Percentiles rank a stretch among this genome's conserved stretches.
Conservation (phyloP, 2,113 vertebrate genomes). For the Pyrgilauda ruficollis region DNA sequence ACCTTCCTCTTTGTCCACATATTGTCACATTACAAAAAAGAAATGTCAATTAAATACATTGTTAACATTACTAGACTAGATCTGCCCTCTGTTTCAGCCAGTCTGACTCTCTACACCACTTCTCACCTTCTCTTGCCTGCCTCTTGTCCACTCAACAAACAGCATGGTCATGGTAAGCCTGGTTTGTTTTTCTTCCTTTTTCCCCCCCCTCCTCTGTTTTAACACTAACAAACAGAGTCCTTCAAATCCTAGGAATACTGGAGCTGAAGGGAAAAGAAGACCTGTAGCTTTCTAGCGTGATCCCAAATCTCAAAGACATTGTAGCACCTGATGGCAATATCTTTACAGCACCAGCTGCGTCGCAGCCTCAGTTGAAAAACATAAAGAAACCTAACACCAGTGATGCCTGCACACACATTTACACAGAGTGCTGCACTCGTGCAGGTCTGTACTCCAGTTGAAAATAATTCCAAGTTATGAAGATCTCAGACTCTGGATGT, state of each 20-base stretch:
- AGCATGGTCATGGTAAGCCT: conserved; percentile 30
- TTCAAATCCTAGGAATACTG: conserved; percentile 74
- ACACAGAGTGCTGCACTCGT: conserved; percentile 60
- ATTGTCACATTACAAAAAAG: conserved; percentile 86
- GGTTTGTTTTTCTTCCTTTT: neutral
- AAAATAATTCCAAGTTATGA: conserved; percentile 76
- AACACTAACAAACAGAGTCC: conserved; percentile 63
- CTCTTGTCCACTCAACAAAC: conserved; percentile 46
- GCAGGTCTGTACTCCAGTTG: conserved; percentile 79
- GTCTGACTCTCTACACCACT: conserved; percentile 61
- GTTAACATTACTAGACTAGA: conserved; percentile 85
- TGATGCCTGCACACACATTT: conserved; percentile 67
- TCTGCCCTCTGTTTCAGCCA: conserved; percentile 73
- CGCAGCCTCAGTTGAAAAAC: conserved; percentile 77
- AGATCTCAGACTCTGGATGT: conserved; percentile 70
- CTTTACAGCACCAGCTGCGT: conserved; percentile 80
- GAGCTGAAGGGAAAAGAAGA: conserved; percentile 67
- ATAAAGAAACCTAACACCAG: conserved; percentile 67
- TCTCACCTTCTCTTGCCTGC: conserved; percentile 69
- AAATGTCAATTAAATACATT: conserved; percentile 88
- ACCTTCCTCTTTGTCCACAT: conserved; percentile 78
- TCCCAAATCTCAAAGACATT: conserved; percentile 68
- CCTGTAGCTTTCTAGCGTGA: conserved; percentile 68
- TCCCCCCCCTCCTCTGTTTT: neutral
- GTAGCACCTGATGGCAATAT: conserved; percentile 78